A percentile compares a stretch with the other conserved stretches of the same genome.
Conservation (phyloP, 2,797 vertebrate species). For the Glyptemys insculpta region DNA sequence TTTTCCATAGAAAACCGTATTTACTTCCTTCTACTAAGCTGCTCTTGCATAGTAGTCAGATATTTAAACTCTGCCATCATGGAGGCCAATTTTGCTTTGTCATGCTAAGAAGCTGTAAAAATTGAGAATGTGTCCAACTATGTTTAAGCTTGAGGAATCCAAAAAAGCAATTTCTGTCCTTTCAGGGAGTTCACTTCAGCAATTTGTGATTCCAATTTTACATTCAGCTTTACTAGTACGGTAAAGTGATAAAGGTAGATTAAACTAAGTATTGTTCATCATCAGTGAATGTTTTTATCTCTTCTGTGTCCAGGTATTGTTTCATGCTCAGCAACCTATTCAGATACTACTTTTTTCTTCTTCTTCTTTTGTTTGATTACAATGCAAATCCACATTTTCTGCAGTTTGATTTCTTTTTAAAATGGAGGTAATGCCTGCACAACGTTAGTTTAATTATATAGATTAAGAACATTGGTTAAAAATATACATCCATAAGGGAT, state of each 20-base stretch:
- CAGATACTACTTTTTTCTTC: background rate
- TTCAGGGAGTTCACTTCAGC: background rate
- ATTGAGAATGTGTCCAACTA: background rate
- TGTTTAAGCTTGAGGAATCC: background rate
- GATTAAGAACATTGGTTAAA: background rate
- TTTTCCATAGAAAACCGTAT: background rate
- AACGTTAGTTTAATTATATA: background rate
- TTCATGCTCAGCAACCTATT: background rate
- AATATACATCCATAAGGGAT: background rate
- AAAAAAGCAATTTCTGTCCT: background rate
- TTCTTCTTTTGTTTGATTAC: background rate
- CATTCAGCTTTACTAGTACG: background rate
- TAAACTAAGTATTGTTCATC: background rate
- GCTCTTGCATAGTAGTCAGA: background rate
- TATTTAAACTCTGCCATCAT: background rate
- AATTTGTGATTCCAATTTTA: background rate
- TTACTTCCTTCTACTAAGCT: background rate
- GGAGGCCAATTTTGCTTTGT: background rate
- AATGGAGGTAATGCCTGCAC: background rate
- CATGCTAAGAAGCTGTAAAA: fast-evolving
- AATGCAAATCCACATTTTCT: background rate
- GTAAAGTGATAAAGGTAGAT: background rate
- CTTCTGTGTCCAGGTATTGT: background rate
- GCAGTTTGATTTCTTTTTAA: background rate
- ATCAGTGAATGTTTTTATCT: background rate